These are phyloP conservation scores for Musca vetustissima DNA, from an alignment of 1,140 invertebrate species.

Conservation along the genomic window DNA sequence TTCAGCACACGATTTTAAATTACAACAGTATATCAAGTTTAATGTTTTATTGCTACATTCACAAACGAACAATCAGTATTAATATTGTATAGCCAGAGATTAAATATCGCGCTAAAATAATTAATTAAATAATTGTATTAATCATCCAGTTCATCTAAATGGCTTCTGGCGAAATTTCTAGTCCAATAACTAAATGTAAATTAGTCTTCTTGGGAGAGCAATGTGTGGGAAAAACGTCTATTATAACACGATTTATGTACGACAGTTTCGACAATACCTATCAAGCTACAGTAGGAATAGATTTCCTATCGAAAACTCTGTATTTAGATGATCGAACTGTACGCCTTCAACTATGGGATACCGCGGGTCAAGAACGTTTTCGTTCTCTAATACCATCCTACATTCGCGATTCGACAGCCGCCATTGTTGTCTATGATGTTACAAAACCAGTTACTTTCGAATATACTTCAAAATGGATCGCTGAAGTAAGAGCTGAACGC, in stretches of 20 bases:
- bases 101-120: too few relatives aligned
- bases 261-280: constrained; percentile 99
- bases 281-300: constrained; percentile 99
- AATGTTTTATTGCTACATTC: too few relatives aligned
- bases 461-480: constrained; percentile 99
- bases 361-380: constrained; percentile 97
- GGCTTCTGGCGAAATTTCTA: constrained; percentile 94
- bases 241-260: constrained; percentile 99
- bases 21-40: too few relatives aligned
- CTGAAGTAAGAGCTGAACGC: constrained; percentile 98
- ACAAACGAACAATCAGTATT: too few relatives aligned
- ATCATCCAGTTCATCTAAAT: constrained; percentile 39
- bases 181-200: constrained; percentile 98
- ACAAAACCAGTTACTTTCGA: constrained; percentile 99
- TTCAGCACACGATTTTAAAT: too few relatives aligned
- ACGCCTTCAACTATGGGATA: constrained; percentile 94
- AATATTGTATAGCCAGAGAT: too few relatives aligned
- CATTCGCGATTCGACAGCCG: constrained; percentile 98
- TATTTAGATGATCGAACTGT: constrained; percentile 99
- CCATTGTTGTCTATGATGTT: constrained; percentile 99
- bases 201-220: constrained; percentile 99
- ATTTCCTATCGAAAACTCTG: constrained; percentile 99
- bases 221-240: constrained; percentile 99
- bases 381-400: constrained; percentile 98
- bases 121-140: too few relatives aligned